phyloP scores from a whole-genome alignment of 2,888 invertebrate species.

The Thelaira solivaga region DNA sequence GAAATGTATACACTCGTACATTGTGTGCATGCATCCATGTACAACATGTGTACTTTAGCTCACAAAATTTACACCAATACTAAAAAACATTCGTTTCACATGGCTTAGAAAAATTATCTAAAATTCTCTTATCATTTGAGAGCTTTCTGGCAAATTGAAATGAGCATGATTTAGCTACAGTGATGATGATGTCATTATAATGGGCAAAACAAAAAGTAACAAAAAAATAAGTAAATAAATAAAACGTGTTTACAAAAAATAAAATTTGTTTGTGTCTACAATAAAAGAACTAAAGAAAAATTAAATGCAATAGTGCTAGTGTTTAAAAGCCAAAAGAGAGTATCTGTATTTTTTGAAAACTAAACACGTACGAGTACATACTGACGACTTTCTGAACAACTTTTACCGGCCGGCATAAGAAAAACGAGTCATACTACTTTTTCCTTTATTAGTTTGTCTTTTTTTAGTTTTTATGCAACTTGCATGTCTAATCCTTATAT shows the following conservation, averaged over 20 bases:
- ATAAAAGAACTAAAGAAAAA: not conserved
- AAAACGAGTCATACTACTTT: constrained; percentile 46
- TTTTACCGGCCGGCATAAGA: constrained; percentile 65
- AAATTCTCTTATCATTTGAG: constrained; percentile 22
- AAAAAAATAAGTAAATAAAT: not conserved
- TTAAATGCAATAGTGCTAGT: not conserved
- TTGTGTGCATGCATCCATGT: no score
- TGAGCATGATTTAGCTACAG: not conserved
- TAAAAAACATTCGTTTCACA: not conserved
- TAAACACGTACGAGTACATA: not conserved
- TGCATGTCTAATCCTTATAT: no score
- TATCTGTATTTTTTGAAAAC: constrained; percentile 22
- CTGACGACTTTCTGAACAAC: constrained; percentile 62
- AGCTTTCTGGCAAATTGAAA: not conserved
- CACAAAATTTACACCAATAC: not conserved
- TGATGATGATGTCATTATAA: constrained; percentile 48
- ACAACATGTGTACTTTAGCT: no score
- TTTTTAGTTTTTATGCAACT: no score
- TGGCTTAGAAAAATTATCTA: not conserved
- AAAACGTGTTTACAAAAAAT: constrained; percentile 8
- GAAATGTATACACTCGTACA: no score
- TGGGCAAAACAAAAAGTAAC: not conserved
- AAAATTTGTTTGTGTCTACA: not conserved
- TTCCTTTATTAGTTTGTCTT: not conserved
- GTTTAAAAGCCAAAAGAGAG: not conserved